Evolutionary conservation across 2,113 vertebrate species (phyloP).

Genomic region (Colaptes auratus): DNA sequence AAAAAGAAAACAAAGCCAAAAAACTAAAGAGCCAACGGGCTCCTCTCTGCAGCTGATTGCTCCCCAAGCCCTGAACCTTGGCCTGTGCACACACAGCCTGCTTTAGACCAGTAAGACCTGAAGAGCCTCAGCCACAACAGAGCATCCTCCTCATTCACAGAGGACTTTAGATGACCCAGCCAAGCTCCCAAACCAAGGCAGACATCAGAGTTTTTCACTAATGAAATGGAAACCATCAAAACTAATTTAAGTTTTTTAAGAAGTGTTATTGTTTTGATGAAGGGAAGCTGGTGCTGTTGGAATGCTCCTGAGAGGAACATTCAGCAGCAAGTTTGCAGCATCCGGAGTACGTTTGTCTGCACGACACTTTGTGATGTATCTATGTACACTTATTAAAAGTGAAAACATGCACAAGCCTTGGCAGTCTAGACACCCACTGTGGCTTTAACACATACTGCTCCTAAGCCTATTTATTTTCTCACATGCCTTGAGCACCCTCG

Average conservation of each 20-base stretch:
- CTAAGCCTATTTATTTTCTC: constrained; percentile 38
- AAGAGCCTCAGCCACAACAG: neutral
- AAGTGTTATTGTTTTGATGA: constrained; percentile 7
- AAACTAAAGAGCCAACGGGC: neutral
- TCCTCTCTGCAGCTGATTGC: neutral
- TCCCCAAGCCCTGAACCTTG: neutral
- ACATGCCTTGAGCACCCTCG: neutral
- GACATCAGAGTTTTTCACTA: constrained; percentile 1
- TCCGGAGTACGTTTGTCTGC: constrained; percentile 5
- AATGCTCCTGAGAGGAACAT: constrained; percentile 46
- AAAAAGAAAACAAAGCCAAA: neutral
- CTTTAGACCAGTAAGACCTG: neutral
- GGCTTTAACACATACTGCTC: neutral
- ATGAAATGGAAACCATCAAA: constrained; percentile 52
- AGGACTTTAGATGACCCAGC: neutral
- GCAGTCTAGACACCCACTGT: neutral
- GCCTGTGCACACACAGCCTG: fast-evolving
- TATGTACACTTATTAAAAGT: constrained; percentile 28
- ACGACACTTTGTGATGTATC: constrained; percentile 12
- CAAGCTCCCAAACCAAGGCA: constrained; percentile 7
- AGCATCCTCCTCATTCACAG: neutral
- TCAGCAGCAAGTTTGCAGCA: neutral
- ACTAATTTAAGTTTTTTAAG: constrained; percentile 38
- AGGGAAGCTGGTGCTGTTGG: neutral
- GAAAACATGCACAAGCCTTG: neutral